Evolutionary conservation across 2,888 invertebrate species (phyloP), one percentile per base, ranked within the genome.

Genomic region (Philereme vetulata): DNA sequence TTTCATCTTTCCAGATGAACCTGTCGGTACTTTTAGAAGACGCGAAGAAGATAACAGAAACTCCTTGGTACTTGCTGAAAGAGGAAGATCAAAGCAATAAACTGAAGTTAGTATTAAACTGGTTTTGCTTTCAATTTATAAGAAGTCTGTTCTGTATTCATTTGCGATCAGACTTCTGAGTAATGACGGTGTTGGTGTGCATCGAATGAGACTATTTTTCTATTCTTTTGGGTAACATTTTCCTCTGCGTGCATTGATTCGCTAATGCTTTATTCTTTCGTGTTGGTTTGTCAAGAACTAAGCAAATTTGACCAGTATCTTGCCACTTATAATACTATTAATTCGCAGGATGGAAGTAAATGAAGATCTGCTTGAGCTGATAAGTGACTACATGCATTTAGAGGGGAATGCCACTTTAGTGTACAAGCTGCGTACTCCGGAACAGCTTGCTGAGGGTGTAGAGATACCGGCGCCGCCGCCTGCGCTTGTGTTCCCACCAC

Each of bases 301-400:
- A 21, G 21, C 21, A 21, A 21, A 21, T 21, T 21, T 21, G 21
- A 21, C 21, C 2, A 21, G 21, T 21, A 21, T 21, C 21, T 21
- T 21, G 21, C 21, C 21, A 21, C 21, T 21, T 21, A 21, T 21
- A 21, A 21, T 21, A 21, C 21, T 21, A 1, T 21, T 21, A 2
- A 21, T 21, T 21, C 21, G 21, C 42, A 93, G 93, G 65, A 78
- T 93, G 35, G 72, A 74, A 5, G 82, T 91, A 2, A 89, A 93
- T 62, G 80, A 86, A 42, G 83, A 86, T 33, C 59, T 93, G 3
- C 78, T 84, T 60, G 66, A 80, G n/a, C 62, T 80, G 21, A 65
- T 93, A 5, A 78, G 77, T 49, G 85, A 90, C 56, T 93, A 88
- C 66, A 81, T 93, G n/a, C 78, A 80, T 5, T 60, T 94, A 45